phyloP scores from a whole-genome alignment of 2,888 invertebrate species.

The Arge pagana region DNA sequence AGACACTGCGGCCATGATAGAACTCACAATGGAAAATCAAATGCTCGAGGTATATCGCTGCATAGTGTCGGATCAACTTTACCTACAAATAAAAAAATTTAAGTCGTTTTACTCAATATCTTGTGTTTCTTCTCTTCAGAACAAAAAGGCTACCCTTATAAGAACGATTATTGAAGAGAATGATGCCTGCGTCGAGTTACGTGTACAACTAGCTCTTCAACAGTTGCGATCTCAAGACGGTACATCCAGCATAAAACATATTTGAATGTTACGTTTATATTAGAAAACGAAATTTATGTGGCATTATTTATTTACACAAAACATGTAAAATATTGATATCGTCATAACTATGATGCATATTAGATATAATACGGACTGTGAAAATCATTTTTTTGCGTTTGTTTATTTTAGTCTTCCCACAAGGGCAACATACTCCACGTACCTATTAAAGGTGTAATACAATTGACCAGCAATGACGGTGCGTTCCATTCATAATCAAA shows the following conservation, averaged over 20 bases:
- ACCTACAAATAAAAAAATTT: no score
- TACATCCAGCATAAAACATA: conserved; percentile 6
- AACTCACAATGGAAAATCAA: conserved; percentile 68
- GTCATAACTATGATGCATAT: not conserved
- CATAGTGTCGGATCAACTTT: no score
- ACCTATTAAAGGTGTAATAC: not conserved
- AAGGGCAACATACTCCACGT: conserved; percentile 5
- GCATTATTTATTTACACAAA: not conserved
- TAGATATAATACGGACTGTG: not conserved
- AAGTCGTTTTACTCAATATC: no score
- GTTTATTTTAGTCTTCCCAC: not conserved
- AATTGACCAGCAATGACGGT: no score
- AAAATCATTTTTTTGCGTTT: not conserved
- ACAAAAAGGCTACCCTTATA: conserved; percentile 69
- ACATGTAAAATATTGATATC: not conserved
- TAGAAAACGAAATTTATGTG: not conserved
- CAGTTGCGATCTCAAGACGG: conserved; percentile 44
- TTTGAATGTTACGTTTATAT: not conserved
- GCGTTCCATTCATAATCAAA: conserved; percentile 1
- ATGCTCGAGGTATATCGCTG: conserved; percentile 66
- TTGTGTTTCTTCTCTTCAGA: conserved; percentile 39
- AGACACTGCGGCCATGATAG: conserved; percentile 58
- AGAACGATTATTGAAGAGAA: conserved; percentile 75
- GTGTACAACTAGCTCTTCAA: conserved; percentile 70
- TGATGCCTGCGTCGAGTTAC: conserved; percentile 72